Percentiles rank a stretch among this genome's conserved stretches.
Evolutionary conservation across 2,113 vertebrate genomes (phyloP).

Genomic region (Cisticola juncidis): DNA sequence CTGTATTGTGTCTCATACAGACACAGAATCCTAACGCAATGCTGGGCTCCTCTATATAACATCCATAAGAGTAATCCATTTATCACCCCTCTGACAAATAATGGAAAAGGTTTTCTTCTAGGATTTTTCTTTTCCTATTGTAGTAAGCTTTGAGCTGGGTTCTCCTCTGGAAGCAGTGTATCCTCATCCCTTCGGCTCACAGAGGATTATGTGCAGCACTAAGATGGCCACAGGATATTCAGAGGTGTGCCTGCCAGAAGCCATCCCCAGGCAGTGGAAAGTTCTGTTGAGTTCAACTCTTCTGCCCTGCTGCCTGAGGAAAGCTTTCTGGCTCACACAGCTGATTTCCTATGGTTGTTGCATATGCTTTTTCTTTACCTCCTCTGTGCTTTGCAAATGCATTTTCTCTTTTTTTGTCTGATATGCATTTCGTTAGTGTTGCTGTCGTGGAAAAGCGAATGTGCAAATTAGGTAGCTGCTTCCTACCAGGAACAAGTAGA

Average conservation of each 20-base stretch:
- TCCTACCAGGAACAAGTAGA: not conserved
- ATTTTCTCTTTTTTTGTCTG: not conserved
- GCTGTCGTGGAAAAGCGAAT: not conserved
- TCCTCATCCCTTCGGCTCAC: not conserved
- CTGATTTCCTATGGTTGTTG: not conserved
- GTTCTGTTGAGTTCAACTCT: not conserved
- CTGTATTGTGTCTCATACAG: not conserved
- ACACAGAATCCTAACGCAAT: not conserved
- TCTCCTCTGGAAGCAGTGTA: not conserved
- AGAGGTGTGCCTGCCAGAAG: not conserved
- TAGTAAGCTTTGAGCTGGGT: not conserved
- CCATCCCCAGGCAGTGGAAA: not conserved
- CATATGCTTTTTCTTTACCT: not conserved
- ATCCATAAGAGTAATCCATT: not conserved
- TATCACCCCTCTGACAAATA: not conserved
- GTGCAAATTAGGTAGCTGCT: not conserved
- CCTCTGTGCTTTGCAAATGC: not conserved
- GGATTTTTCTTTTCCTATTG: not conserved
- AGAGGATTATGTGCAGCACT: not conserved
- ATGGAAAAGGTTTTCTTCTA: not conserved
- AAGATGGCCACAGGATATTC: not conserved
- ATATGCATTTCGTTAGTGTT: not conserved
- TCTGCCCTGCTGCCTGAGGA: not conserved
- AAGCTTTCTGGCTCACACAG: slow-evolving; percentile 16
- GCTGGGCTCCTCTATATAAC: not conserved